A percentile compares a stretch with the other conserved stretches of the same genome.
Conservation (phyloP, 37 sponge, comb jelly and placozoan species). For the Halichondria panicea region DNA sequence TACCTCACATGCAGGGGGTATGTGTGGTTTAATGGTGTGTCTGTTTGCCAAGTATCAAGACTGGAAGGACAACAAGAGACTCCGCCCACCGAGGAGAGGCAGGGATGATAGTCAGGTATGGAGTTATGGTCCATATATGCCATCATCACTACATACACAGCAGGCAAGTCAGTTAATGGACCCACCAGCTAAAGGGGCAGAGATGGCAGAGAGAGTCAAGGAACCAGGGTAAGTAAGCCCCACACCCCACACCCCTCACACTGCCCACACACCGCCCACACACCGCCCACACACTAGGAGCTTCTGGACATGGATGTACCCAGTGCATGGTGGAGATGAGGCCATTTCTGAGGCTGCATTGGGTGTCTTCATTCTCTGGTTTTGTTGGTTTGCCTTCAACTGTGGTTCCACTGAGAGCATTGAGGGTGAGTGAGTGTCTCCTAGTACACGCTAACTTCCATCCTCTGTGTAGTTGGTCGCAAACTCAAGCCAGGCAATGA, state of each 20-base stretch:
- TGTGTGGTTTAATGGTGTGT: constrained; percentile 68
- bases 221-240: constrained; percentile 7
- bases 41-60: constrained; percentile 78
- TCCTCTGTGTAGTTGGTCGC: constrained; percentile 3
- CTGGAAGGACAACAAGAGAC: constrained; percentile 29
- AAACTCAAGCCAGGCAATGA: background rate
- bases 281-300: no score
- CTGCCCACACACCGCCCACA: no score
- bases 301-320: constrained; percentile 88
- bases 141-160: no score
- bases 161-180: no score
- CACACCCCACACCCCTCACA: no score
- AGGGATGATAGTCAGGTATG: no score
- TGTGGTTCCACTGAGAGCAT: constrained; percentile 93
- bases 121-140: no score
- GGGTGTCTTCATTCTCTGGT: constrained; percentile 93
- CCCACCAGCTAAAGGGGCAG: no score
- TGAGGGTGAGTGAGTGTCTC: constrained; percentile 32
- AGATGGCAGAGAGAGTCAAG: no score
- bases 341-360: constrained; percentile 80
- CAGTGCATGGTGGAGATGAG: constrained; percentile 77
- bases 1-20: constrained; percentile 79
- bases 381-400: constrained; percentile 95
- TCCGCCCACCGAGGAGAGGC: no score
- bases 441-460: background rate